Conservation (phyloP, 2,113 vertebrate genomes). For the Herpetotheres cachinnans region DNA sequence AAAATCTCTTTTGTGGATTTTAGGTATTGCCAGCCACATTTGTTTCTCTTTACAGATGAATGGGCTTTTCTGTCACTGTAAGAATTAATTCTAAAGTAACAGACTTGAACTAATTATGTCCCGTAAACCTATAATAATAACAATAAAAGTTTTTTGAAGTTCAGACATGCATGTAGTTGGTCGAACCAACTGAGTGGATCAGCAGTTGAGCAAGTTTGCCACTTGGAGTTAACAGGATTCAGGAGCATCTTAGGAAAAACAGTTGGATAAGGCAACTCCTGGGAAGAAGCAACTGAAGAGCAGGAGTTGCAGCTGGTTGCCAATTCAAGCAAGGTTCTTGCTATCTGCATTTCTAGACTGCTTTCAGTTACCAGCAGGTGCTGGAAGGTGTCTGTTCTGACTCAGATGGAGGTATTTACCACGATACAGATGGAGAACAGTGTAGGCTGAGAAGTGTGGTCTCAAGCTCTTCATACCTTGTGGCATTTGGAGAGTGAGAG, state of each 20-base stretch:
- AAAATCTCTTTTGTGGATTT: conserved; percentile 17
- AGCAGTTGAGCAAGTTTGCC: not conserved
- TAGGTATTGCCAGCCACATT: not conserved
- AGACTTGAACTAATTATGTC: conserved; percentile 47
- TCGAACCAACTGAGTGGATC: not conserved
- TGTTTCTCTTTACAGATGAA: conserved; percentile 18
- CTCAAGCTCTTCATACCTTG: not conserved
- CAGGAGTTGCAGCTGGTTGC: not conserved
- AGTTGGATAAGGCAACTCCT: not conserved
- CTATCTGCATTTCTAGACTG: not conserved
- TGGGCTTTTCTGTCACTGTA: conserved; percentile 10
- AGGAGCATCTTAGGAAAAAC: not conserved
- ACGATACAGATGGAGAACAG: not conserved
- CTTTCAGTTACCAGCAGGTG: not conserved
- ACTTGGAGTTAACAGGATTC: not conserved
- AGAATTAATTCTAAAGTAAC: conserved; percentile 25
- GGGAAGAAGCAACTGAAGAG: not conserved
- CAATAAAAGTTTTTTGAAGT: conserved; percentile 12
- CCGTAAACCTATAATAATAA: conserved; percentile 26
- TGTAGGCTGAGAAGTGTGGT: not conserved
- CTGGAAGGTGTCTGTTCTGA: not conserved
- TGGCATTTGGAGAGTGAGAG: not conserved
- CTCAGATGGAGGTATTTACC: not conserved
- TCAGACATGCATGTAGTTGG: not conserved
- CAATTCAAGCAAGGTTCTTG: not conserved